A percentile compares a stretch with the other conserved stretches of the same genome.
Evolutionary conservation across 2,888 invertebrate species (phyloP).

Genomic region (Eupithecia dodoneata): DNA sequence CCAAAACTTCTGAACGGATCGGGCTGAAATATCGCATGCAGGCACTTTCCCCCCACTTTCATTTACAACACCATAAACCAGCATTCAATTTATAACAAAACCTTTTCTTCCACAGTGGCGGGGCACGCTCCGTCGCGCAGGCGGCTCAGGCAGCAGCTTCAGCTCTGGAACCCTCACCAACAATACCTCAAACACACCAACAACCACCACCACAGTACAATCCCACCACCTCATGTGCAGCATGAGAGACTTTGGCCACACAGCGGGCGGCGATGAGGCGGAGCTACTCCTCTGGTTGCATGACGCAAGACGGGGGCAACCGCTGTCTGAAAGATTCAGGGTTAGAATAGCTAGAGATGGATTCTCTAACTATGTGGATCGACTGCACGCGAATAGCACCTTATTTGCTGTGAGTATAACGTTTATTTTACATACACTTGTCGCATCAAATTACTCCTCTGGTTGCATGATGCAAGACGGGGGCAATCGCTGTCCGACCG

Average conservation of each 20-base stretch:
- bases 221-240: conserved; percentile 90
- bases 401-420: conserved; percentile 89
- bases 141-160: conserved; percentile 79
- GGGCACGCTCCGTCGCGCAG: conserved; percentile 76
- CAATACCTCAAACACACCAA: conserved; percentile 47
- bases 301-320: conserved; percentile 90
- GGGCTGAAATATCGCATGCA: too few relatives aligned
- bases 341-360: conserved; percentile 95
- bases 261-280: conserved; percentile 94
- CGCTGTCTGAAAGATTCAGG: conserved; percentile 94
- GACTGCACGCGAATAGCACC: conserved; percentile 94
- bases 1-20: too few relatives aligned
- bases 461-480: background rate
- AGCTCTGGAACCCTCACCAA: conserved; percentile 75
- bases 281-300: conserved; percentile 95
- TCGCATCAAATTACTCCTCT: background rate
- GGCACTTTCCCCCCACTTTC: too few relatives aligned
- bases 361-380: conserved; percentile 94
- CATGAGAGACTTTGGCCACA: conserved; percentile 92
- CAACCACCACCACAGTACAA: conserved; percentile 63
- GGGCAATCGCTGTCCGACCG: background rate
- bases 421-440: background rate
- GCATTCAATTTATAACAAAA: background rate
- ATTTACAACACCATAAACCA: background rate
- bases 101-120: conserved; percentile 66